A percentile compares a stretch with the other conserved stretches of the same genome.
phyloP scores from a whole-genome alignment of 2,797 vertebrate species.

The Gadopsis marmoratus region DNA sequence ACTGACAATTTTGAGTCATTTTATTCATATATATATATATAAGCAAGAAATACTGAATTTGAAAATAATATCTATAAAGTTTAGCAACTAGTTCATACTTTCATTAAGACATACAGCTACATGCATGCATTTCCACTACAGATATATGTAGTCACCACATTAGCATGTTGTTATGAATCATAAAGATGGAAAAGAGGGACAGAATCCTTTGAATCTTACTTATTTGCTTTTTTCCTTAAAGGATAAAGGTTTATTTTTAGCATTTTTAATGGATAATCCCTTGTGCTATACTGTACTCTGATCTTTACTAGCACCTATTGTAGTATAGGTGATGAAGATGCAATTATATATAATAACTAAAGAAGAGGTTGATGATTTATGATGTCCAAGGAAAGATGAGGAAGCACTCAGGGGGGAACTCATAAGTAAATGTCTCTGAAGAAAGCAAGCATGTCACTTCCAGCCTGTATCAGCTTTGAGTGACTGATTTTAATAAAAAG shows the following conservation, averaged over 20 bases:
- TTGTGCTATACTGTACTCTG: constrained; percentile 33
- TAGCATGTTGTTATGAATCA: constrained; percentile 13
- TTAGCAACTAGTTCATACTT: not conserved
- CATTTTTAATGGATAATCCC: constrained; percentile 62
- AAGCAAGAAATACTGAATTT: not conserved
- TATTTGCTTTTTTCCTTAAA: constrained; percentile 23
- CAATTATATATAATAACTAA: constrained; percentile 43
- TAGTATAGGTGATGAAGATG: constrained; percentile 34
- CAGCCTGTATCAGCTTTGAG: not conserved
- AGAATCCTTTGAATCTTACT: constrained; percentile 23
- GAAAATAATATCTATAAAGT: constrained; percentile 5
- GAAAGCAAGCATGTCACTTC: not conserved
- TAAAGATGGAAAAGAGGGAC: not conserved
- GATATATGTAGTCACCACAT: not conserved
- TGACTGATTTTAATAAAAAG: not conserved
- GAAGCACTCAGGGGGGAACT: constrained; percentile 4
- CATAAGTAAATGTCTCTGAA: not conserved
- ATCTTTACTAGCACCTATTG: constrained; percentile 41
- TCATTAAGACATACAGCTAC: constrained; percentile 3
- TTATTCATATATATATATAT: constrained; percentile 5
- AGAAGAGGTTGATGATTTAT: constrained; percentile 41
- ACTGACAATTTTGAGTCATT: not conserved
- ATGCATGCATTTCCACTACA: constrained; percentile 16
- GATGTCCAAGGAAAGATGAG: constrained; percentile 27
- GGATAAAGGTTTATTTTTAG: constrained; percentile 47